Conservation (phyloP, 1,140 invertebrate genomes). For the Melipona quadrifasciata region DNA sequence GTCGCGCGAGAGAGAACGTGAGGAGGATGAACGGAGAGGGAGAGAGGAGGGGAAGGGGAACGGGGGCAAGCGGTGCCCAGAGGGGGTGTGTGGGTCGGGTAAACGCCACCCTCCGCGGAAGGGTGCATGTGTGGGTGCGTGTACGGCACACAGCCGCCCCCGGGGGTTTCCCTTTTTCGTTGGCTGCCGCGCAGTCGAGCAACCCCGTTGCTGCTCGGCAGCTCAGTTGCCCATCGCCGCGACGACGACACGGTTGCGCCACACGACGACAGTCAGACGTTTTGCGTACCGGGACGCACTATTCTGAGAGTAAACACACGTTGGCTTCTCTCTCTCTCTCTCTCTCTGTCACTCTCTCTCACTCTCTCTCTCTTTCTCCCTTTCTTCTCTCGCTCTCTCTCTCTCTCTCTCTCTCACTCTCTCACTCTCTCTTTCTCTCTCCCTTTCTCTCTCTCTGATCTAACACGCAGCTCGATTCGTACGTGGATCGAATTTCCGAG, state of each 20-base stretch:
- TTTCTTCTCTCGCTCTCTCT: no score
- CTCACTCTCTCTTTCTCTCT: no score
- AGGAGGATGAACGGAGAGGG: neutral
- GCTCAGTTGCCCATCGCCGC: constrained; percentile 81
- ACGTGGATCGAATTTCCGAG: neutral
- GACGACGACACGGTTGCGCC: constrained; percentile 79
- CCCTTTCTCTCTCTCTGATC: neutral
- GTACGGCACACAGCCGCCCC: constrained; percentile 65
- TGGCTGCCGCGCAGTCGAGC: constrained; percentile 72
- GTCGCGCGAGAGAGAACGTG: neutral
- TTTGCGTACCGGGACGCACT: constrained; percentile 25
- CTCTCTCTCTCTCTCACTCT: no score
- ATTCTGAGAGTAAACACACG: constrained; percentile 24
- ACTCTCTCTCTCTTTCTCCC: no score
- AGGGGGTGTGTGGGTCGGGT: constrained; percentile 47
- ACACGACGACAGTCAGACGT: constrained; percentile 51
- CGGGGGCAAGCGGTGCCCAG: constrained; percentile 2
- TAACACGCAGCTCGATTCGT: neutral
- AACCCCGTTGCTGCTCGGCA: constrained; percentile 75
- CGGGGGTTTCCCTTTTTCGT: constrained; percentile 73
- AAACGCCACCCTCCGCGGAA: constrained; percentile 58
- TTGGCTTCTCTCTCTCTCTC: neutral
- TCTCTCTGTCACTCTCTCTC: no score
- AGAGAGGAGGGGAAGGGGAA: neutral
- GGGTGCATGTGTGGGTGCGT: constrained; percentile 57